Evolutionary conservation across 2,888 invertebrate genomes (phyloP).

Genomic region (Stenurella melanura): DNA sequence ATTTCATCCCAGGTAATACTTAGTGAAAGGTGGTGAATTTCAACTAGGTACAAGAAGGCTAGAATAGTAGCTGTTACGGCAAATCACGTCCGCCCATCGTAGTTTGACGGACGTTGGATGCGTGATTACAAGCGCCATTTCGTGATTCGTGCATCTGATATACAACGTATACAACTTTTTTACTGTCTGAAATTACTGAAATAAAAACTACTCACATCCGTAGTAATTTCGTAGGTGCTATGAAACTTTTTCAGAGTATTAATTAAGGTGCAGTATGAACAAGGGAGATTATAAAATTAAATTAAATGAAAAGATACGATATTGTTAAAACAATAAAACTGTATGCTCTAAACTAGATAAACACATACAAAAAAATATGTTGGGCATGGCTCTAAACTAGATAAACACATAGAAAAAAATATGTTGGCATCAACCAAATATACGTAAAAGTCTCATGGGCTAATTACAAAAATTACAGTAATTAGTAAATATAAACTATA

Average conservation of each 20-base stretch:
- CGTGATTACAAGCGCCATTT: conserved; percentile 43
- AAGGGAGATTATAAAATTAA: not conserved
- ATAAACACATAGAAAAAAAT: no score
- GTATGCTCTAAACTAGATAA: no score
- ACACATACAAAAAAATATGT: no score
- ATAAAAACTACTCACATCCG: conserved; percentile 5
- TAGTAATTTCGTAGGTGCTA: conserved; percentile 8
- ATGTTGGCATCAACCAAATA: no score
- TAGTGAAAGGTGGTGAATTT: conserved; percentile 29
- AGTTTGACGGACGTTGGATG: conserved; percentile 36
- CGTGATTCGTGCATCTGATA: conserved; percentile 45
- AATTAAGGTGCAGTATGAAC: conserved; percentile 11
- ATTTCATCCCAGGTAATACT: not conserved
- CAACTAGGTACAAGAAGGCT: not conserved
- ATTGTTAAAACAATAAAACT: not conserved
- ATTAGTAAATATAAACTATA: no score
- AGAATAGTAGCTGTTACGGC: conserved; percentile 21
- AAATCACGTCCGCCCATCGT: conserved; percentile 36
- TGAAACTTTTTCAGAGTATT: conserved; percentile 14
- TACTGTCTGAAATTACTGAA: conserved; percentile 19
- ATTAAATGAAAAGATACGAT: not conserved
- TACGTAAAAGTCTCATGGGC: no score
- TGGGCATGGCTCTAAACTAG: no score
- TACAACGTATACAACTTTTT: conserved; percentile 20
- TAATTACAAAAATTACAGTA: no score